Base-by-base conservation (phyloP, 2,113 vertebrate genomes). In the Vulpes vulpes region DNA sequence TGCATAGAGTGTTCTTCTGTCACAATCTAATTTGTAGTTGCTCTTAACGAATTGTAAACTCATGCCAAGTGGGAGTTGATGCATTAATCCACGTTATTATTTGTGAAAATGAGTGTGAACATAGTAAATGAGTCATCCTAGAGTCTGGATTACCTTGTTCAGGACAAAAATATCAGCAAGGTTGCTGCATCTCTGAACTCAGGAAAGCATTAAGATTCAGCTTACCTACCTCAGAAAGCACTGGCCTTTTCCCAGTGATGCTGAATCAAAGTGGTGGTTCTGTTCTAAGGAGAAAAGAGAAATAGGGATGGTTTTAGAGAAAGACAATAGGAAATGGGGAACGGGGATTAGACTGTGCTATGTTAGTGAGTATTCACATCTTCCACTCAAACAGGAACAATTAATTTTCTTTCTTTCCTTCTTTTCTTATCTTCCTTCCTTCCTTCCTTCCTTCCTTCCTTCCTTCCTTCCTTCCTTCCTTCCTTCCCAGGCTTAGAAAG, bases 31-130 rank as follows among this genome's bases (percentile, higher is more conserved):
- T 97, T 96, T 20, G 51, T 76, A 91, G 35, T 71, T 97, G 94
- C 91, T 95, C 76, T 97, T 97, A 71, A 94, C 12, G 1, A 94
- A 95, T 71, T 94, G 38, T 97, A 91, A 97, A 93, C 91, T 83
- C 67, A 71, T 15, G 95, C 60, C 83, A 96, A 85, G 55, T 92
- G 22, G 76, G 80, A 98, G 95, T 53, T 84, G 89, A 94, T 91
- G 55, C 76, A 97, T 96, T 98, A 92, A 96, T 95, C 87, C 30
- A 5, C 32, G 78, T 67, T 94, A 96, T 85, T 94, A 91, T 91
- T 96, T 97, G 90, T 93, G 92, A 91, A 88, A 96, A 69, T 82
- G 49, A 76, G 71, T 51, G 49, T 76, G 96, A 94, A 69, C 55
- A 62, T 22, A 82, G 38, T n/a, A 55, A n/a, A 15, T 90, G 95